Base-by-base conservation (phyloP, 2,888 invertebrate genomes). In the Theretra japonica region DNA sequence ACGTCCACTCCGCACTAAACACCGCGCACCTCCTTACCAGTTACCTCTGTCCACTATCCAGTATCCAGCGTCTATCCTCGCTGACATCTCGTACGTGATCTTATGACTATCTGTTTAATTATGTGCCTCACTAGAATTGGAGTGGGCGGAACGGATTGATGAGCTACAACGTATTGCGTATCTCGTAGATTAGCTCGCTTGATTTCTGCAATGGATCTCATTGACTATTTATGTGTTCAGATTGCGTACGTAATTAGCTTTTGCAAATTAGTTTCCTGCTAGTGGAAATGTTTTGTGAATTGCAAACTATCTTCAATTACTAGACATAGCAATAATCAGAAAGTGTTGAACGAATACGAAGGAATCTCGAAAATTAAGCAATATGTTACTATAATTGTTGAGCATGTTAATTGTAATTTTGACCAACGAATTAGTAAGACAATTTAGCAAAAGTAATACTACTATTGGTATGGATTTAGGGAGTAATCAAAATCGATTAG, bases 1-100 rank as follows among this genome's bases (percentile, higher is more conserved):
- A 90, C 86, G 90, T 91, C 92, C 87, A 78, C 82, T 75, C 80
- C 79, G 83, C 86, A 86, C 90, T 90, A 89, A 90, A 90, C 89
- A 90, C 90, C 89, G 88, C 86, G 90, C 89, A 90, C 90, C 89
- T 88, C 86, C 86, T 86, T 87, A 86, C 81, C 65, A 21, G 2
- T 59, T 4, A 3, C 23, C 58, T 23, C 15, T 58, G 11, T 58
- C 3, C 23, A 58, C 15, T 74, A 41, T 41, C 41, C 41, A 41
- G 41, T 76, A 57, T 77, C 84, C 82, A 79, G 82, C 78, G 78
- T 82, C 83, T 84, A 87, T 86, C 86, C 78, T n/a, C 50, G 17
- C 53, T 53, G 41, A 41, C 41, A 11, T n/a, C 53, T n/a, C 19
- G 11, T 62, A 21, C 65, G 23, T 5, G 11, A 48, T 48, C 48